These are phyloP conservation scores for Spheniscus humboldti DNA, from an alignment of 2,797 vertebrate genomes.

Conservation along the genomic window DNA sequence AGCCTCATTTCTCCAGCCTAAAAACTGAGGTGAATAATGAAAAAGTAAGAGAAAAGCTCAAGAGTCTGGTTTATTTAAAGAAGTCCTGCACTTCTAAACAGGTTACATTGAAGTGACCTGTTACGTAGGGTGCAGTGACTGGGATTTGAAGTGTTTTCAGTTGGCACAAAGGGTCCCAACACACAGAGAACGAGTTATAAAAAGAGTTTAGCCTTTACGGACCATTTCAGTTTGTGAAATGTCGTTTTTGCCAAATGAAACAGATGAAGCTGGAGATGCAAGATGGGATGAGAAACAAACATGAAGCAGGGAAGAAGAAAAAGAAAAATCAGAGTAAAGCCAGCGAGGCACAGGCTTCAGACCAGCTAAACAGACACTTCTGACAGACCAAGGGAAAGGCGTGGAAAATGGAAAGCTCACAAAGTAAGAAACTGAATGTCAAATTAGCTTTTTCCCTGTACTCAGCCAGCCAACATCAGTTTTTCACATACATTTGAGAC, in stretches of 20 bases:
- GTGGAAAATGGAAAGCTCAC: neutral
- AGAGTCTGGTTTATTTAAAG: neutral
- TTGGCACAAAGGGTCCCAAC: neutral
- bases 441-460: neutral
- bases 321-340: neutral
- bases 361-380: neutral
- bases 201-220: neutral
- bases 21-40: neutral
- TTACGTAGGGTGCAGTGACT: accelerated
- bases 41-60: neutral
- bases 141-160: neutral
- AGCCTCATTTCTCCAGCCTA: neutral
- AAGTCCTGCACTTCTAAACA: neutral
- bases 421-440: neutral
- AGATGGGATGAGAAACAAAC: neutral
- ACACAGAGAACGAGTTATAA: neutral
- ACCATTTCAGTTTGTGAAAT: neutral
- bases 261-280: neutral
- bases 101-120: neutral
- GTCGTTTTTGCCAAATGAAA: neutral
- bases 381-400: neutral
- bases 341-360: neutral
- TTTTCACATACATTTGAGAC: neutral
- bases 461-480: neutral
- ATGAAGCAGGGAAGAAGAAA: neutral